Base-by-base conservation (phyloP, 2,797 vertebrate species). In the Centroberyx gerrardi region DNA sequence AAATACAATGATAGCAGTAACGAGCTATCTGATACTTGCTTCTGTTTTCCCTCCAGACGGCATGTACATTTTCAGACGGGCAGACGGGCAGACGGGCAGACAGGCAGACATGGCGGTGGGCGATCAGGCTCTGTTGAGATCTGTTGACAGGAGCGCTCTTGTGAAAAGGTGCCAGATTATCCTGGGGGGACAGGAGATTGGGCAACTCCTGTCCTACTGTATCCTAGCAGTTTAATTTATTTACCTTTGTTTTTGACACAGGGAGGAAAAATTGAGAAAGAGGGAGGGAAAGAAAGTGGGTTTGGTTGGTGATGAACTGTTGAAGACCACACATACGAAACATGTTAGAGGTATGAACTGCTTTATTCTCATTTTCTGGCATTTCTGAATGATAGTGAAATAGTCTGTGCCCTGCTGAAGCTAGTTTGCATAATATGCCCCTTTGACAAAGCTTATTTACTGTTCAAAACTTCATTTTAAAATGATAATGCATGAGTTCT, bases 141-240 rank as follows among this genome's bases (percentile, higher is more conserved):
- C 72, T 87, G 82, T 68, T 84, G 76, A 88, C 85, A 90, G 74
- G 67, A 3, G 61, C 68, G 18, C 36, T 77, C 78, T 69, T 82
- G 72, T 83, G 42, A 88, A 76, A 81, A 86, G 73, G 81, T 82
- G 86, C 81, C 88, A 87, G 68, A 68, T 80, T 78, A 63, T 81
- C 86, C 87, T 63, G 62, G 76, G 77, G 84, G 73, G 67, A 56
- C 18, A n/a, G 44, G 51, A 54, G 29, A 60, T 51, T 80, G 59
- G 40, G 71, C 76, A 49, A 64, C 70, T 73, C 54, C 77, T 55
- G 28, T 74, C 74, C 62, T 54, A 38, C 76, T 60, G 55, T 63
- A 61, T 72, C 78, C 62, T 59, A 74, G 62, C 60, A 54, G 44
- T 74, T 82, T 74, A 48, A 69, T 77, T 53, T 73, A 74, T 81